Conservation (phyloP, 2,113 vertebrate genomes). For the Dicrurus megarhynchus region DNA sequence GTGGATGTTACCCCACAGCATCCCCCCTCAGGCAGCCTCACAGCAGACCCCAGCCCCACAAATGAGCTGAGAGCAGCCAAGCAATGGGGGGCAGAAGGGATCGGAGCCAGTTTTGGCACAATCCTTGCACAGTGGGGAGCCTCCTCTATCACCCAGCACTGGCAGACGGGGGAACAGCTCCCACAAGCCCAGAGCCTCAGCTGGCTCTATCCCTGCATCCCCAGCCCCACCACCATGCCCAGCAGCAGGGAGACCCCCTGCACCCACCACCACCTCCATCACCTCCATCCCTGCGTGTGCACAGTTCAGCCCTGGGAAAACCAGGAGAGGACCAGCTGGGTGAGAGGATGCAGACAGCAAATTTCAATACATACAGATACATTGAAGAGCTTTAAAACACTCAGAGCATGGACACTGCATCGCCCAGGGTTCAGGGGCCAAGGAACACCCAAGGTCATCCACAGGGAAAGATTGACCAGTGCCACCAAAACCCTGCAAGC, state of each 20-base stretch:
- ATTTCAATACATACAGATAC: not conserved
- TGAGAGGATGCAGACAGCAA: not conserved
- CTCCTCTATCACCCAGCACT: not conserved
- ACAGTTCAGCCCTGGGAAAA: not conserved
- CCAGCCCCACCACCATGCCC: not conserved
- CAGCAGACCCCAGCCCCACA: not conserved
- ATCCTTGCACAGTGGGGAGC: not conserved
- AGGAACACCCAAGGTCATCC: not conserved
- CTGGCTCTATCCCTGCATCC: fast-evolving
- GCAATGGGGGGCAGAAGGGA: not conserved
- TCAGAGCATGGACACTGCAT: fast-evolving
- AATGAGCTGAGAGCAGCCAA: not conserved
- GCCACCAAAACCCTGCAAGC: not conserved
- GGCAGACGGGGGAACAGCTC: not conserved
- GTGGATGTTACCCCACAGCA: not conserved
- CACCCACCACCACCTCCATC: not conserved
- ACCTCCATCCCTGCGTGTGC: fast-evolving
- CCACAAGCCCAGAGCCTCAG: not conserved
- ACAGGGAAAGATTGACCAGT: not conserved
- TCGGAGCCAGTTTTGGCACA: fast-evolving
- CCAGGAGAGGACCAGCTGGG: not conserved
- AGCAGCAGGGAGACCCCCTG: not conserved
- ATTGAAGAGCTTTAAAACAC: not conserved
- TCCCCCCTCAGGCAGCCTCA: not conserved
- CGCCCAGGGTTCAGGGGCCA: not conserved